Conservation (phyloP, 1,140 invertebrate species). For the Camponotus floridanus region DNA sequence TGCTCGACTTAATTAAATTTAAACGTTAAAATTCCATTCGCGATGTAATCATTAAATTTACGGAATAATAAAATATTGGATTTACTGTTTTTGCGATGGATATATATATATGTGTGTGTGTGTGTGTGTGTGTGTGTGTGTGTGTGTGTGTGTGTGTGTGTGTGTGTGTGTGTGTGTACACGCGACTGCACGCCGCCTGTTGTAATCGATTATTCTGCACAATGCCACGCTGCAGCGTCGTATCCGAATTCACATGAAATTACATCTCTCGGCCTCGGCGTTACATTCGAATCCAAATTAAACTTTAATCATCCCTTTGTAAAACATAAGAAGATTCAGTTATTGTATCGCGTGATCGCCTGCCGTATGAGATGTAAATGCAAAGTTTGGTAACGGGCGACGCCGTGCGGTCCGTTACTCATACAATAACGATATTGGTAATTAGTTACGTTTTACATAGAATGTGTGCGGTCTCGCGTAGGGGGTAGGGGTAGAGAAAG, state of each 20-base stretch:
- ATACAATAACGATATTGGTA: constrained; percentile 72
- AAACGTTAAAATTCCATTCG: constrained; percentile 63
- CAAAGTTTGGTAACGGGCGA: neutral
- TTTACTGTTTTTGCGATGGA: constrained; percentile 49
- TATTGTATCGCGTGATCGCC: neutral
- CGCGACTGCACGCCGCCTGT: constrained; percentile 17
- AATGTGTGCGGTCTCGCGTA: constrained; percentile 66
- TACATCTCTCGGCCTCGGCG: constrained; percentile 28
- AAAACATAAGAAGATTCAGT: constrained; percentile 22
- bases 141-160: neutral
- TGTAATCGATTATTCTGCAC: constrained; percentile 59
- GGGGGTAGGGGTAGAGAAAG: constrained; percentile 42
- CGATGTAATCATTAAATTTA: constrained; percentile 62
- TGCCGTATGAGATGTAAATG: neutral
- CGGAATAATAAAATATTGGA: constrained; percentile 61
- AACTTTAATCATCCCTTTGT: constrained; percentile 26
- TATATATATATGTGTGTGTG: neutral
- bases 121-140: neutral
- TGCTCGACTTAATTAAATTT: constrained; percentile 56
- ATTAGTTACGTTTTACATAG: constrained; percentile 71
- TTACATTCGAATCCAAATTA: constrained; percentile 49
- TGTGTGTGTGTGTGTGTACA: neutral
- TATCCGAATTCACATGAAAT: constrained; percentile 58
- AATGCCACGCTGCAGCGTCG: constrained; percentile 40
- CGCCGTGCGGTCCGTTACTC: constrained; percentile 60